Evolutionary conservation across 2,113 vertebrate species (phyloP).

Genomic region (Limnothrissa miodon): DNA sequence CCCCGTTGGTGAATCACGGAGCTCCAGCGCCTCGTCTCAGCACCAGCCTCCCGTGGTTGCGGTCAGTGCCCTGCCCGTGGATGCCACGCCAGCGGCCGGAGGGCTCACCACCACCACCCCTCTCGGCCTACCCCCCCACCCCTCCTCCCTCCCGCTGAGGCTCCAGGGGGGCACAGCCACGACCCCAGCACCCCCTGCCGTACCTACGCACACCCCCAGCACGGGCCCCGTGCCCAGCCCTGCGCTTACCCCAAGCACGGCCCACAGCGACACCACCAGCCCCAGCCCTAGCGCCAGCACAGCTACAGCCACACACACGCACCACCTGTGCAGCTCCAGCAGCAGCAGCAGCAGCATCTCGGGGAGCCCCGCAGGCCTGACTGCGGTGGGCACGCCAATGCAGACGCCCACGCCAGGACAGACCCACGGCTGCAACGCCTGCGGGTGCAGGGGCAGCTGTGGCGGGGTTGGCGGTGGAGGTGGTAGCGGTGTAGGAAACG

Average conservation of each 20-base stretch:
- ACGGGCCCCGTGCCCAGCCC: conserved; percentile 76
- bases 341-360: conserved; percentile 51
- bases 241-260: conserved; percentile 77
- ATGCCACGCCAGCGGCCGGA: conserved; percentile 51
- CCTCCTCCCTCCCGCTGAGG: conserved; percentile 43
- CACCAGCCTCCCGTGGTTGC: conserved; percentile 43
- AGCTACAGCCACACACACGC: too few species aligned
- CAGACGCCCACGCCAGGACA: conserved; percentile 54
- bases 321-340: conserved; percentile 58
- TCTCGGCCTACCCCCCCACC: conserved; percentile 61
- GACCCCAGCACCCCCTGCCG: conserved; percentile 68
- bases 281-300: neutral
- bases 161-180: conserved; percentile 64
- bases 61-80: conserved; percentile 51
- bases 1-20: conserved; percentile 24
- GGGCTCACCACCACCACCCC: conserved; percentile 50
- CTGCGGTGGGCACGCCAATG: neutral
- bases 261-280: conserved; percentile 75
- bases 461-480: conserved; percentile 55
- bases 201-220: conserved; percentile 77
- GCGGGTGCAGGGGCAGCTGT: conserved; percentile 83
- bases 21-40: conserved; percentile 71
- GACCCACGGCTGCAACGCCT: conserved; percentile 70
- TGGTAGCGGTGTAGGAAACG: neutral
- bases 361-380: conserved; percentile 61